Conservation (phyloP, 2,113 vertebrate genomes). For the Scalopus aquaticus region DNA sequence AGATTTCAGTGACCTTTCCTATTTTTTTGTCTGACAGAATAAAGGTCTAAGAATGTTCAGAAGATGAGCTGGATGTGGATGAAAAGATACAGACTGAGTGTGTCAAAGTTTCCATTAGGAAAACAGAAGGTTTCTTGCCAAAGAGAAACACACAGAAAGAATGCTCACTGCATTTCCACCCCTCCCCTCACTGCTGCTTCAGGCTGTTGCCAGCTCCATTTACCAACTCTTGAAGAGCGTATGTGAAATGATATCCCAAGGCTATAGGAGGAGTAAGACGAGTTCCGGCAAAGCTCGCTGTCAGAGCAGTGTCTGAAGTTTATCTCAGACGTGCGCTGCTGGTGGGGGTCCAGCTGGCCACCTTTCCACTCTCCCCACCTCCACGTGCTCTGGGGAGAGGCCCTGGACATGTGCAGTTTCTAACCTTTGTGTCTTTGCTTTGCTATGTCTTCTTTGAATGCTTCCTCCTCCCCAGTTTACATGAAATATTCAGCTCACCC, state of each 20-base stretch:
- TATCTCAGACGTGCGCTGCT: neutral
- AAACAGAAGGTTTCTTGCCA: slow-evolving; percentile 80
- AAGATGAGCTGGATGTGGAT: slow-evolving; percentile 82
- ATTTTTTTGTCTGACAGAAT: slow-evolving; percentile 79
- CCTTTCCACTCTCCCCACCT: neutral
- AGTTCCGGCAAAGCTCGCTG: slow-evolving; percentile 16
- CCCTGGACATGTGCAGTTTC: neutral
- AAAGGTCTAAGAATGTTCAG: slow-evolving; percentile 83
- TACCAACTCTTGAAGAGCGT: slow-evolving; percentile 56
- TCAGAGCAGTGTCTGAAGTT: neutral
- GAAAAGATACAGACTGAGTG: slow-evolving; percentile 82
- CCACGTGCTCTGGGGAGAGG: neutral
- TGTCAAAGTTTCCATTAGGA: slow-evolving; percentile 88
- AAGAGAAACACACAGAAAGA: slow-evolving; percentile 77
- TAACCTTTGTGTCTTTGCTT: neutral
- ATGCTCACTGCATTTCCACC: slow-evolving; percentile 71
- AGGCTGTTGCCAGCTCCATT: slow-evolving; percentile 58
- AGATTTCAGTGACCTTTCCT: slow-evolving; percentile 82
- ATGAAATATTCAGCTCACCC: neutral
- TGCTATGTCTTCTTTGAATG: neutral
- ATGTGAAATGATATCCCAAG: slow-evolving; percentile 38
- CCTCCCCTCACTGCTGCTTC: slow-evolving; percentile 53
- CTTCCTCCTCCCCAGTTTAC: neutral
- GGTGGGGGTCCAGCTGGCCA: neutral
- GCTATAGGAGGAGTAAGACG: neutral